Conservation (phyloP, 2,113 vertebrate genomes). For the Peromyscus californicus region DNA sequence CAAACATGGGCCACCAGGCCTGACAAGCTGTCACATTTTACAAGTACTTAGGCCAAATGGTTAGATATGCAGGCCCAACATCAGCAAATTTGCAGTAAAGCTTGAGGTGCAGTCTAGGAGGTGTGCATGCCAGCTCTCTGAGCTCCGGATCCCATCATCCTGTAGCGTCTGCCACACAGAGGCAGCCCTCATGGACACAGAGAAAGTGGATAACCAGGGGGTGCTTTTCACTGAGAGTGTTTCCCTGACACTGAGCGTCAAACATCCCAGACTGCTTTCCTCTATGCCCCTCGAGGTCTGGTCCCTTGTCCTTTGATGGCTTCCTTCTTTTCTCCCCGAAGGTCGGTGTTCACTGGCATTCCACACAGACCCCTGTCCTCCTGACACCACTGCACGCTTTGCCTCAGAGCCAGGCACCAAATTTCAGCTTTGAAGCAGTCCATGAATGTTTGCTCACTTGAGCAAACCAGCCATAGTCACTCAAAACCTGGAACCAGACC, state of each 20-base stretch:
- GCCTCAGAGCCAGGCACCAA: background rate
- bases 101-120: background rate
- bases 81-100: background rate
- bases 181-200: background rate
- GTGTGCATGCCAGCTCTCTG: background rate
- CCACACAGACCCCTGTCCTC: background rate
- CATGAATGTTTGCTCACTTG: conserved; percentile 33
- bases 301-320: background rate
- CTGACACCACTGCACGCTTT: background rate
- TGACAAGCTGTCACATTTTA: background rate
- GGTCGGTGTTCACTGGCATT: conserved; percentile 14
- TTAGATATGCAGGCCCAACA: background rate
- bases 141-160: background rate
- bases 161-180: background rate
- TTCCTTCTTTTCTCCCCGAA: conserved; percentile 8
- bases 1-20: background rate
- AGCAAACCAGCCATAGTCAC: conserved; percentile 11
- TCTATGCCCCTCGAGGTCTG: background rate
- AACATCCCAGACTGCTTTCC: background rate
- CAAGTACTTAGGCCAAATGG: background rate
- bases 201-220: background rate
- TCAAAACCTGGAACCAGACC: conserved; percentile 31
- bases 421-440: conserved; percentile 14
- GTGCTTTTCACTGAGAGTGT: background rate
- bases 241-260: conserved; percentile 38